Evolutionary conservation across 2,113 vertebrate species (phyloP), one percentile per base, ranked within the genome.

Genomic region (Plecturocebus donacophilus): DNA sequence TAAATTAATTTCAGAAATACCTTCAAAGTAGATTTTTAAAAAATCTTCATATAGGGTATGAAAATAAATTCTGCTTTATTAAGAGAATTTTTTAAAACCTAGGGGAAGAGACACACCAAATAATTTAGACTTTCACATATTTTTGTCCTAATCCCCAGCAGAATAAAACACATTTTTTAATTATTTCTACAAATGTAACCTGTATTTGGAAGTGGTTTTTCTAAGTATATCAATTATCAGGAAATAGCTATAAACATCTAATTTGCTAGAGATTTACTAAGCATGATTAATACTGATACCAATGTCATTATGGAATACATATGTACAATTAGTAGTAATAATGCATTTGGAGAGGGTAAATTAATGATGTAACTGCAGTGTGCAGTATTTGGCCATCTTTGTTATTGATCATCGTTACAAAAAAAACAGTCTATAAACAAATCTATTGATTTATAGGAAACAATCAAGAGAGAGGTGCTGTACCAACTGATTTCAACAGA

Each of bases 1-100:
- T 96, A 97, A 97, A 98, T 97, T 97, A 98, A 98, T n/a, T 98
- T 98, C 90, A 13, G 5, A 97, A 98, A 95, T 94, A 96, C 45
- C 84, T 95, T 79, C 70, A 90, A 98, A 97, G 97, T 90, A 98
- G 97, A 97, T 98, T 52, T 52, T 52, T 52, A 5, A 0, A 52
- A 47, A 52, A 52, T 52, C 14, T 52, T 52, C 49, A 52, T 17
- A 52, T 52, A 52, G 14, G 49, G 49, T 17, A 52, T 98, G 98
- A 96, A 98, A 98, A 98, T 98, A 97, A 91, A 96, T 97, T 97
- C 56, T 95, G 70, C 80, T 96, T 97, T 98, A 97, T 97, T 98
- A 96, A 92, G 73, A 47, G 32, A 95, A 95, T 97, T 98, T 95
- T 97, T 98, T 98, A 97, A 98, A 97, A 94, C 42, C 35, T 83